Evolutionary conservation across 2,888 invertebrate genomes (phyloP).

Genomic region (Macrophya alboannulata): DNA sequence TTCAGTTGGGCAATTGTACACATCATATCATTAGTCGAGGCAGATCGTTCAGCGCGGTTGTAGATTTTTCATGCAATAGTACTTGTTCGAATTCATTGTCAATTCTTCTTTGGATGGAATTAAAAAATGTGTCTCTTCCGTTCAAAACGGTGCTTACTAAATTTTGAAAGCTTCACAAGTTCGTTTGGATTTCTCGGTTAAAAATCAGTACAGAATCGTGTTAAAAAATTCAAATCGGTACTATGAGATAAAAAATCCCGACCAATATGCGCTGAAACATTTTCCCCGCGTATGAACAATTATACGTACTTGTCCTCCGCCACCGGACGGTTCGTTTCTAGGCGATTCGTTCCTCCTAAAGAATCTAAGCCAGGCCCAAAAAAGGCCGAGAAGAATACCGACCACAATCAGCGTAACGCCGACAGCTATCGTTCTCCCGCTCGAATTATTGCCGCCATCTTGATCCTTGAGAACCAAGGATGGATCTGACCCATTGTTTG

Average conservation of each 20-base stretch:
- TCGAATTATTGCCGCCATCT: conserved; percentile 33
- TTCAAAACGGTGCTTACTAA: too few species aligned
- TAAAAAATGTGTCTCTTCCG: too few species aligned
- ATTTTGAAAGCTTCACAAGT: too few species aligned
- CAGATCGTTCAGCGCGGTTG: background rate
- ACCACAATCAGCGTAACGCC: conserved; percentile 74
- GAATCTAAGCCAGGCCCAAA: conserved; percentile 75
- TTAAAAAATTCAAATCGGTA: background rate
- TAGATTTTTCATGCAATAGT: background rate
- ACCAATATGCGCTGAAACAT: background rate
- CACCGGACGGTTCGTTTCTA: conserved; percentile 73
- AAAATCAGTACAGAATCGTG: background rate
- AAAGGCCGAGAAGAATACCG: conserved; percentile 72
- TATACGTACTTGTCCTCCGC: conserved; percentile 76
- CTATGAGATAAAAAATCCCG: background rate
- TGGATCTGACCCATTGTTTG: conserved; percentile 9
- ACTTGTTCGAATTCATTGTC: background rate
- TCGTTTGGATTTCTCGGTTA: too few species aligned
- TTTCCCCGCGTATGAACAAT: background rate
- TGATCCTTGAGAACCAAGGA: conserved; percentile 17
- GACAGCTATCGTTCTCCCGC: conserved; percentile 71
- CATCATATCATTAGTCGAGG: background rate
- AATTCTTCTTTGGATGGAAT: too few species aligned
- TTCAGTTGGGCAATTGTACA: background rate
- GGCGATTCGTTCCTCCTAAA: conserved; percentile 75